Percentiles rank a stretch among this genome's conserved stretches.
Conservation (phyloP, 1,140 invertebrate genomes). For the Eumaeus atala region DNA sequence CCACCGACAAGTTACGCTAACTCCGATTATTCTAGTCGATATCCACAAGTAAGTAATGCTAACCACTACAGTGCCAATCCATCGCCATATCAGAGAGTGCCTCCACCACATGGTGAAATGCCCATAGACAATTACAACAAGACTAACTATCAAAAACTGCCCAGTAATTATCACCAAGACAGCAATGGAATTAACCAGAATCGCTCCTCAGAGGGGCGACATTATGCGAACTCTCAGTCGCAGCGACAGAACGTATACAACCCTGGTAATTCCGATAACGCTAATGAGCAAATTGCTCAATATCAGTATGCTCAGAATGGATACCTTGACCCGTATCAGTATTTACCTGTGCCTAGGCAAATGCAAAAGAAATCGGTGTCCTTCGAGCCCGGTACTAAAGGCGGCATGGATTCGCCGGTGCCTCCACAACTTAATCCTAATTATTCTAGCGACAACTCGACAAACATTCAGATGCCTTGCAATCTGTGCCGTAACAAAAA, state of each 20-base stretch:
- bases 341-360: slow-evolving; percentile 71
- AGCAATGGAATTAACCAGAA: slow-evolving; percentile 37
- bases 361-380: slow-evolving; percentile 79
- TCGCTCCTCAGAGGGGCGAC: slow-evolving; percentile 36
- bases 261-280: slow-evolving; percentile 30
- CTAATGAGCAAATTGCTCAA: slow-evolving; percentile 29
- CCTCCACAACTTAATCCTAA: slow-evolving; percentile 69
- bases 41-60: slow-evolving; percentile 49
- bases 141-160: slow-evolving; percentile 51
- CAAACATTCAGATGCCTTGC: slow-evolving; percentile 78
- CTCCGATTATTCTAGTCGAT: slow-evolving; percentile 66
- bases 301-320: slow-evolving; percentile 60
- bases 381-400: slow-evolving; percentile 80
- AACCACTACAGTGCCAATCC: slow-evolving; percentile 49
- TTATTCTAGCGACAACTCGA: slow-evolving; percentile 38
- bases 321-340: slow-evolving; percentile 75
- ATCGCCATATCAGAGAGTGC: slow-evolving; percentile 75
- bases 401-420: slow-evolving; percentile 73
- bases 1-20: slow-evolving; percentile 65
- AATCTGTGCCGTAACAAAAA: slow-evolving; percentile 90
- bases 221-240: slow-evolving; percentile 46
- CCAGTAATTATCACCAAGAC: slow-evolving; percentile 50
- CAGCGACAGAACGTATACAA: slow-evolving; percentile 40
- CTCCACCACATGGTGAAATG: slow-evolving; percentile 70
- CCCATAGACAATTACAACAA: slow-evolving; percentile 53